A percentile compares a stretch with the other conserved stretches of the same genome.
Conservation (phyloP, 2,888 invertebrate genomes). For the Lasioglossum figueresi region DNA sequence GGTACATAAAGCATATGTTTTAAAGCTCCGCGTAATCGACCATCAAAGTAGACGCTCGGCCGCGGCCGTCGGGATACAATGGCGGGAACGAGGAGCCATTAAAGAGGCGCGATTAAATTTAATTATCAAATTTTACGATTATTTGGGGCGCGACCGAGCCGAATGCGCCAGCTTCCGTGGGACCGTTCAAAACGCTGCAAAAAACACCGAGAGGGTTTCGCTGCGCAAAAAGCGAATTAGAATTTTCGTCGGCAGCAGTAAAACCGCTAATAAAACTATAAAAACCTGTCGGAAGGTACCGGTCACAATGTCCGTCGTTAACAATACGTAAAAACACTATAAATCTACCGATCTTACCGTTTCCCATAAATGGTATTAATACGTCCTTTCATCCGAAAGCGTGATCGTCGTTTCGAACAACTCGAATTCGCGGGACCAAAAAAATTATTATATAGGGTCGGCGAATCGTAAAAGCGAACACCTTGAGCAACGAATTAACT, state of each 20-base stretch:
- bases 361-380: conserved; percentile 47
- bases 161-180: conserved; percentile 44
- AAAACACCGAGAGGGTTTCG: conserved; percentile 34
- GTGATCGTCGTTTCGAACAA: conserved; percentile 30
- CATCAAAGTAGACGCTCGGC: conserved; percentile 78
- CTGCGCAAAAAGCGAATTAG: conserved; percentile 68
- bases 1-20: conserved; percentile 80
- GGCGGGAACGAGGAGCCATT: conserved; percentile 72
- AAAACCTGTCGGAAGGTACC: conserved; percentile 60
- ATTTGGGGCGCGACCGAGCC: conserved; percentile 73
- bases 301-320: conserved; percentile 11
- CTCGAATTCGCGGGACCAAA: neutral
- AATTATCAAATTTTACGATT: conserved; percentile 83
- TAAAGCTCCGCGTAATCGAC: conserved; percentile 80
- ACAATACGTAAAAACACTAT: neutral
- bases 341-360: conserved; percentile 42
- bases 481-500: neutral
- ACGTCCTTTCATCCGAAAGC: conserved; percentile 2
- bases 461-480: conserved; percentile 6
- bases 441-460: neutral
- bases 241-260: conserved; percentile 56
- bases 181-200: conserved; percentile 11
- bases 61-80: conserved; percentile 67
- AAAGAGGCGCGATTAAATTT: conserved; percentile 82
- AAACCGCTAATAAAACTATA: conserved; percentile 70